Evolutionary conservation across 1,140 invertebrate species (phyloP), one percentile per base, ranked within the genome.

Genomic region (Polypedilum pembai): DNA sequence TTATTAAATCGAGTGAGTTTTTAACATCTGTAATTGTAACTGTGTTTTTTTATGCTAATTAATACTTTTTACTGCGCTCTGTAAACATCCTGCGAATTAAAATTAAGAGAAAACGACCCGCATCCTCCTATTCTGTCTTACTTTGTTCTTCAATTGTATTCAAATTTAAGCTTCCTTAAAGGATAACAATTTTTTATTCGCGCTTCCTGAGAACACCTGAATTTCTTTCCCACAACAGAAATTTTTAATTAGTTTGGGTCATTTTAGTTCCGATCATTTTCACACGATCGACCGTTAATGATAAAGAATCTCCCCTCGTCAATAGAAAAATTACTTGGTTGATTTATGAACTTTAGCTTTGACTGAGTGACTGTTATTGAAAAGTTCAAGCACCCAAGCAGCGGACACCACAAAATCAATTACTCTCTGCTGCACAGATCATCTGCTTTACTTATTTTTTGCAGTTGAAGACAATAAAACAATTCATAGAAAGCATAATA

Each of bases 191-290:
- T 20, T 69, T 18, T 18, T 69, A 18, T 69, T 69, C 18, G 65
- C 17, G 18, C 17, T 69, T 69, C 65, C 65, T 69, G 65, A 33
- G 24, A 69, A 69, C 65, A 69, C 65, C 65, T 69, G 65, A 69
- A 18, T 20, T 18, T 56, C 45, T n/a, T 69, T 69, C 65, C 15
- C 65, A 69, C 65, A n/a, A 56, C 20, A 10, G 20, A 69, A 20
- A 69, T 69, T 69, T 69, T 69, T 10, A 20, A 18, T 21, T 20
- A n/a, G 12, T 15, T 56, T 56, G 12, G 45, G 45, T 56, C 45
- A 56, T 8, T 69, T 69, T 69, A 21, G 65, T 69, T 69, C 65
- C 65, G 10, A 69, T 69, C 20, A 18, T 10, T 69, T 69, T 69
- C 65, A 69, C 65, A 69, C 65, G 65, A 69, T 69, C 45, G 15